These are phyloP conservation scores for Bombus breviceps DNA, from an alignment of 1,140 invertebrate genomes.

Conservation along the genomic window DNA sequence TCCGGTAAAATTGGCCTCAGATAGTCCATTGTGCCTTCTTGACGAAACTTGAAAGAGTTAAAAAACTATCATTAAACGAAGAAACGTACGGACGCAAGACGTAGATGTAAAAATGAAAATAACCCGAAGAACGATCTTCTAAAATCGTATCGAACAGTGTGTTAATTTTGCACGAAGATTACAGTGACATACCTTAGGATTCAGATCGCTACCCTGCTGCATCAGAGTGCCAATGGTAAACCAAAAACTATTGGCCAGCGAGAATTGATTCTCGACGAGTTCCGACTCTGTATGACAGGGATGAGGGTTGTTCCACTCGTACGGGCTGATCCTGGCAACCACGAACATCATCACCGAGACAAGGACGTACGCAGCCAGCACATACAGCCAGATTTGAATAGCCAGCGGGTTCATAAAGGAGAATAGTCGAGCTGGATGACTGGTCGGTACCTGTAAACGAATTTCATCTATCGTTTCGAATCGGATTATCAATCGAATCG, in stretches of 20 bases:
- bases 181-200: slow-evolving; percentile 86
- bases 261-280: slow-evolving; percentile 86
- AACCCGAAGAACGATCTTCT: too few relatives aligned
- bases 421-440: slow-evolving; percentile 90
- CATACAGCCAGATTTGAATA: slow-evolving; percentile 92
- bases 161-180: neutral
- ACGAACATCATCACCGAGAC: slow-evolving; percentile 93
- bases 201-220: slow-evolving; percentile 96
- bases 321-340: slow-evolving; percentile 90
- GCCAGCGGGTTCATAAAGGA: slow-evolving; percentile 95
- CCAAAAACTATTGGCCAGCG: slow-evolving; percentile 93
- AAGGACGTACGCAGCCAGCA: slow-evolving; percentile 89
- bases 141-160: too few relatives aligned
- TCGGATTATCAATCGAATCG: too few relatives aligned
- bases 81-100: too few relatives aligned
- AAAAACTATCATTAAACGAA: too few relatives aligned
- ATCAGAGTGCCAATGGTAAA: slow-evolving; percentile 96
- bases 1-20: too few relatives aligned
- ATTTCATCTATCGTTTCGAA: neutral
- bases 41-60: too few relatives aligned
- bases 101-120: too few relatives aligned
- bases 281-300: slow-evolving; percentile 86
- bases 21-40: too few relatives aligned
- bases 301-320: slow-evolving; percentile 91
- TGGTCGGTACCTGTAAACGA: slow-evolving; percentile 85